Base-by-base conservation (phyloP, 2,113 vertebrate genomes). In the Chionis minor region DNA sequence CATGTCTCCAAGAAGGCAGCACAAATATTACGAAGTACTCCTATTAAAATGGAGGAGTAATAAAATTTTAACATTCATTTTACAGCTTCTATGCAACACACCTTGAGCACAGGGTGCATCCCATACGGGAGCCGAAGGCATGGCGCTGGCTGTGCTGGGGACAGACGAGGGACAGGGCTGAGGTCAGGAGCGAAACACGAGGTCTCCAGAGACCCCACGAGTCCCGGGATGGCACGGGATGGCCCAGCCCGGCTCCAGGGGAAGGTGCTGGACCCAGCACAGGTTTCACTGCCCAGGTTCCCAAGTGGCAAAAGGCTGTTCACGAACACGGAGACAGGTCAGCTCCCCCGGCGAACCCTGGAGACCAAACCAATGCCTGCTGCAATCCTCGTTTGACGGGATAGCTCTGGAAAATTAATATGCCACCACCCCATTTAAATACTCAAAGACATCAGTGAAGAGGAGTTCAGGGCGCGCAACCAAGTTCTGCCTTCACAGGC, bases 211-310 rank as follows among this genome's bases (percentile, higher is more conserved):
- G n/a, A 62, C 4, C 4, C 5, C 14, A 1, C 1, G 4, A 45
- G 9, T 20, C 38, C 4, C 0, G 28, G 47, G 24, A 6, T 1
- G 12, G 51, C 8, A 1, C 0, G 3, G 54, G 47, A 28, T 26
- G 40, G 55, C 30, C 55, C 26, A 23, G 47, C 21, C 69, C 5
- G 2, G 26, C 40, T 23, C 4, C 2, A 75, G 51, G 42, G 22
- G 17, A 24, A 10, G 42, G 19, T 38, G 63, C 71, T 0, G 1
- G 17, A 32, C 6, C 49, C 23, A 7, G 49, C 49, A 51, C 22
- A 24, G 24, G 49, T 24, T 51, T 23, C 49, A 24, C 49, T 24
- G 49, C 49, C 49, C 49, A 51, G 49, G 49, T 51, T 23, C 22
- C 49, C 49, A 9, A 12, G 49, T 51, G 49, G 49, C 49, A 51